Percentiles rank a stretch among this genome's conserved stretches.
Conservation (phyloP, 2,113 vertebrate genomes). For the Protobothrops mucrosquamatus region DNA sequence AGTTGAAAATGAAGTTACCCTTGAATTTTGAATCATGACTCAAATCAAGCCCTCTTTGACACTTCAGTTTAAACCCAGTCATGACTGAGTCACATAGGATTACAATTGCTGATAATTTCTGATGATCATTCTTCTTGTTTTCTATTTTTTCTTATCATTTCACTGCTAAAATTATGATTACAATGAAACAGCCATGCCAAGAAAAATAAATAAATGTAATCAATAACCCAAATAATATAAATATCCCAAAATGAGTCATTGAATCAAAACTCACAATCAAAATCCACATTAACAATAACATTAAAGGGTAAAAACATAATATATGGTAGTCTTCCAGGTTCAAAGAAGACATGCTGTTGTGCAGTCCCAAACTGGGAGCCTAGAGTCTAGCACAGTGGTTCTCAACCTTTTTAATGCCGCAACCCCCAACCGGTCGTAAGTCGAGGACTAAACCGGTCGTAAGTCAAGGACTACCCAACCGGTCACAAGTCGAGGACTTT, state of each 20-base stretch:
- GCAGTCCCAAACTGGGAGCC: not conserved
- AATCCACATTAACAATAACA: not conserved
- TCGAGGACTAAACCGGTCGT: too few species aligned
- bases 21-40: not conserved
- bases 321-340: not conserved
- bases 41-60: not conserved
- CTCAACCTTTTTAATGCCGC: too few species aligned
- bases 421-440: too few species aligned
- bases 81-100: not conserved
- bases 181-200: not conserved
- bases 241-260: not conserved
- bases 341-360: not conserved
- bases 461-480: too few species aligned
- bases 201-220: not conserved
- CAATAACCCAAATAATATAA: not conserved
- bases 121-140: not conserved
- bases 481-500: too few species aligned
- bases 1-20: not conserved
- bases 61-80: not conserved
- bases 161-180: not conserved
- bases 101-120: not conserved
- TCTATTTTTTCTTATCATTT: not conserved
- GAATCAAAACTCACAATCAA: not conserved
- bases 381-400: not conserved
- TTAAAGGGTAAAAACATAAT: not conserved